Conservation (phyloP, 2,888 invertebrate species). For the Blastobasis adustella region DNA sequence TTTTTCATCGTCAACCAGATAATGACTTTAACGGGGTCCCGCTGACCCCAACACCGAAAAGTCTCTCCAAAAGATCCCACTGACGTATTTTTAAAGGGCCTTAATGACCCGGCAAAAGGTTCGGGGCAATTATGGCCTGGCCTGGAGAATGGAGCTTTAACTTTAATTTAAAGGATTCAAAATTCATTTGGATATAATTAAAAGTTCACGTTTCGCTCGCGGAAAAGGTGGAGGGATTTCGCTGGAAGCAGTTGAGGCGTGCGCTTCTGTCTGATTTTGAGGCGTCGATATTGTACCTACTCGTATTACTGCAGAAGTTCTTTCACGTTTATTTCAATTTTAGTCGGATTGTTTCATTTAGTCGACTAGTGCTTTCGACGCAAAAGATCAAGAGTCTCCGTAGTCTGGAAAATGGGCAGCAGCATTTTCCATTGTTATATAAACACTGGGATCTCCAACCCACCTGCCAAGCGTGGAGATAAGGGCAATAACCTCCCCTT, state of each 20-base stretch:
- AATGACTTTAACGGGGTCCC: no score
- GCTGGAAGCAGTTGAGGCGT: background rate
- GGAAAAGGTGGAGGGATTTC: background rate
- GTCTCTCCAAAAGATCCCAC: background rate
- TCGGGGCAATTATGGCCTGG: slow-evolving; percentile 4
- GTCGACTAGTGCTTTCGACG: no score
- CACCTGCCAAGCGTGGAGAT: no score
- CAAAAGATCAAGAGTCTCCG: no score
- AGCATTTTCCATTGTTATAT: no score
- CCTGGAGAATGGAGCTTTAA: slow-evolving; percentile 4
- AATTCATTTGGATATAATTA: slow-evolving; percentile 3
- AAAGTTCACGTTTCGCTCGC: background rate
- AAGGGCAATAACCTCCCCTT: no score
- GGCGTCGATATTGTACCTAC: background rate
- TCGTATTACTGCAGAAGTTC: background rate
- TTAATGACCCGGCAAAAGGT: slow-evolving; percentile 9
- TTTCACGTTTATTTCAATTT: no score
- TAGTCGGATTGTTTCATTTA: no score
- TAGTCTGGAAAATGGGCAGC: no score
- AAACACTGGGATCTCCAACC: no score
- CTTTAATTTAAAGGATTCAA: slow-evolving; percentile 2
- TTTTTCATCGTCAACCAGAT: no score
- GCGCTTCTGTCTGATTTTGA: background rate
- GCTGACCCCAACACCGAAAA: no score
- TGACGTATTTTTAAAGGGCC: slow-evolving; percentile 4